A percentile compares a stretch with the other conserved stretches of the same genome.
phyloP scores from a whole-genome alignment of 2,797 vertebrate species.

The Myotis findleyi region DNA sequence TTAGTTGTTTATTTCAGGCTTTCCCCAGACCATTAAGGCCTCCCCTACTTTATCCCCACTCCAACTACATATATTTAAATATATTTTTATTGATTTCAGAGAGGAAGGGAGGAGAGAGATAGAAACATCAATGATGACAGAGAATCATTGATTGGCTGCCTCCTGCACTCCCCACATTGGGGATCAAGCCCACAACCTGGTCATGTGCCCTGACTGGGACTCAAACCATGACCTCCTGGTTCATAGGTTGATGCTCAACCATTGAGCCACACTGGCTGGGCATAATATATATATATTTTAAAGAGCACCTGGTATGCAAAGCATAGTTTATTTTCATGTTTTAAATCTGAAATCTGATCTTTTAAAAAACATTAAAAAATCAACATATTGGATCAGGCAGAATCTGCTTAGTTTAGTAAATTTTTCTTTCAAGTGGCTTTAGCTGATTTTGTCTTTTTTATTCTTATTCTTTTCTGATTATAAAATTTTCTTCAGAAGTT shows the following conservation, averaged over 20 bases:
- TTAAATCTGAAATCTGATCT: constrained; percentile 60
- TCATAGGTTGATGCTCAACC: too few species aligned
- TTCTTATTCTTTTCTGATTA: constrained; percentile 11
- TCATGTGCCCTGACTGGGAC: too few species aligned
- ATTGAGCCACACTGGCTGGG: too few species aligned
- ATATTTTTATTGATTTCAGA: background rate
- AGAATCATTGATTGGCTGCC: background rate
- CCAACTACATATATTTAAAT: background rate
- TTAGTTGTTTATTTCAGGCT: constrained; percentile 45
- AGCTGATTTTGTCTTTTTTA: constrained; percentile 35
- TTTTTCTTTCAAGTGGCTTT: constrained; percentile 42
- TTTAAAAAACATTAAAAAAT: background rate
- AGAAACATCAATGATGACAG: background rate
- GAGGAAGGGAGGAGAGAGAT: background rate
- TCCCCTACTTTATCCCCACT: background rate
- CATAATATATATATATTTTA: background rate
- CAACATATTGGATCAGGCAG: background rate
- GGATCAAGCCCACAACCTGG: too few species aligned
- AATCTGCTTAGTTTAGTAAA: constrained; percentile 4
- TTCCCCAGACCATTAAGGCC: constrained; percentile 1
- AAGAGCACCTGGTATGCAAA: constrained; percentile 26
- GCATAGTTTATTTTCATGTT: constrained; percentile 53
- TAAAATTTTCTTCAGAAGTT: constrained; percentile 54
- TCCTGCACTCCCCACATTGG: too few species aligned
- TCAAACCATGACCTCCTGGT: too few species aligned